phyloP scores from a whole-genome alignment of 2,888 invertebrate species.

The Tipula helvola region DNA sequence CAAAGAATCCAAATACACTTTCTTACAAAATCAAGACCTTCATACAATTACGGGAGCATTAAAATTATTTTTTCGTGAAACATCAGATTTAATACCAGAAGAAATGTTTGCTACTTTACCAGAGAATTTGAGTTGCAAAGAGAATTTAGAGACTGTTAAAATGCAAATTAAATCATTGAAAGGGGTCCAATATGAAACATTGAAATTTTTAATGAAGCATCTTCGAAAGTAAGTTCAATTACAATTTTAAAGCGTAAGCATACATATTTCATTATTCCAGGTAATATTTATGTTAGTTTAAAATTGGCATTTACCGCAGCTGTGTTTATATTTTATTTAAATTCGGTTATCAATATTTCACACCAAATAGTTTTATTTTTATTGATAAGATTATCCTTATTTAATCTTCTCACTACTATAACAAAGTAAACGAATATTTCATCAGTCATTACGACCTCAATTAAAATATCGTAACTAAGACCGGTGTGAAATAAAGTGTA shows the following conservation, averaged over 20 bases:
- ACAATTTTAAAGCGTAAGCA: too few species aligned
- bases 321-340: background rate
- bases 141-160: conserved; percentile 23
- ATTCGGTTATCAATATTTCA: background rate
- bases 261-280: too few species aligned
- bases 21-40: conserved; percentile 47
- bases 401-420: background rate
- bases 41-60: conserved; percentile 87
- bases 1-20: conserved; percentile 14
- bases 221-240: conserved; percentile 47
- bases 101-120: conserved; percentile 33
- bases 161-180: conserved; percentile 47
- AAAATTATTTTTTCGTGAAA: conserved; percentile 89
- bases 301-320: background rate
- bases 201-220: conserved; percentile 69
- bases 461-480: too few species aligned
- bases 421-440: background rate
- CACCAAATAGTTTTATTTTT: background rate
- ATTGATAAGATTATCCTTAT: background rate
- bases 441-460: too few species aligned
- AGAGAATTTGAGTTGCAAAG: conserved; percentile 22
- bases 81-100: conserved; percentile 80
- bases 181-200: conserved; percentile 64
- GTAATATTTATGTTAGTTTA: background rate
- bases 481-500: too few species aligned